Evolutionary conservation across 2,797 vertebrate genomes (phyloP), one percentile per base, ranked within the genome.

Genomic region (Melopsittacus undulatus): DNA sequence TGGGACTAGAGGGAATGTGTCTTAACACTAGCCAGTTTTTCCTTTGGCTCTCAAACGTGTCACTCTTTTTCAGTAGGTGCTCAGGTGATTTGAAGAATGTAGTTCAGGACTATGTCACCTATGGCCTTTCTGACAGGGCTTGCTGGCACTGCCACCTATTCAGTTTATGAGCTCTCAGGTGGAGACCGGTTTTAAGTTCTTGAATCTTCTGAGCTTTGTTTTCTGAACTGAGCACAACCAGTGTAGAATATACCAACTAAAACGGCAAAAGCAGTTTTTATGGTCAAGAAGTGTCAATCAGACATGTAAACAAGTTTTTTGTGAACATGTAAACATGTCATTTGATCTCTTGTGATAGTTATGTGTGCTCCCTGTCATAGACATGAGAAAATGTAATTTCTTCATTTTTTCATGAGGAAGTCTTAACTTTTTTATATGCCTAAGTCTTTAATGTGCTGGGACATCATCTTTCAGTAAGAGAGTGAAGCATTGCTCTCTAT

Each of bases 31-130:
- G 22, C 14, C 29, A 11, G 5, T 38, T 92, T 81, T 11, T 81
- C 42, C 16, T 20, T 75, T n/a, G 17, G 3, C 38, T 82, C 27
- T 92, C 20, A 63, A 56, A 7, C 4, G 0, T 49, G 5, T 64
- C 38, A 7, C 32, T 72, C 30, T 23, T 15, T 16, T 45, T 45
- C 30, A n/a, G 14, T 16, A 54, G 57, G 26, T 29, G 45, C 32
- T 84, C 24, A 54, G 66, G 42, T 13, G 9, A 62, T 61, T 51
- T 56, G 72, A 69, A 59, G 29, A 66, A 56, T 86, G 30, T 6
- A 32, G 12, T 76, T 89, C 1, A 5, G 21, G 48, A 76, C 15
- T 54, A 1, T 7, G 4, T 79, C 1, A 0, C n/a, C 24, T 70
- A 0, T 34, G 21, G 7, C 7, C 30, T 81, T 94, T 73, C 20